phyloP scores from a whole-genome alignment of 2,888 invertebrate species.

The Isoperla grammatica region DNA sequence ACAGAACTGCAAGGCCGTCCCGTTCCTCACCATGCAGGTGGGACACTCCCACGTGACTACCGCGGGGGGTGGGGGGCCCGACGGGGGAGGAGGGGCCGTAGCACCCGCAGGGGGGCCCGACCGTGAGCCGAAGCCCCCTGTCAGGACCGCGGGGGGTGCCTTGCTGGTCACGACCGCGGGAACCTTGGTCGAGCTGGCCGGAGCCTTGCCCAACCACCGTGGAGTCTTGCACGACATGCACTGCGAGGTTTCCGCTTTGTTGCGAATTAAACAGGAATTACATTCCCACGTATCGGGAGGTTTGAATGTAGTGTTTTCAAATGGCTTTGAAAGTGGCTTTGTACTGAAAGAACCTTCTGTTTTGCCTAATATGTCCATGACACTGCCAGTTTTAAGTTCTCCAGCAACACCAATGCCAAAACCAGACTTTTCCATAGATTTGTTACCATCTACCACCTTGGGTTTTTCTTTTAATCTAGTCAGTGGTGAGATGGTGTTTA shows the following conservation, averaged over 20 bases:
- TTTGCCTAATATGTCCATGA: slow-evolving; percentile 44
- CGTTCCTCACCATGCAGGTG: slow-evolving; percentile 56
- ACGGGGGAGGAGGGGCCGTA: too few species aligned
- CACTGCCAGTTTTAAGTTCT: slow-evolving; percentile 44
- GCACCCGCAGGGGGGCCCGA: too few species aligned
- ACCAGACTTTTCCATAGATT: slow-evolving; percentile 24
- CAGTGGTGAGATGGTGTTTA: slow-evolving; percentile 36
- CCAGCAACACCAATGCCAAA: slow-evolving; percentile 28
- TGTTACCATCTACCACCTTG: slow-evolving; percentile 33
- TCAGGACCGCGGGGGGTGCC: too few species aligned
- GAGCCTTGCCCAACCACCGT: neutral
- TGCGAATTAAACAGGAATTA: slow-evolving; percentile 15
- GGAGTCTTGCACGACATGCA: slow-evolving; percentile 21
- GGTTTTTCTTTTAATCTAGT: slow-evolving; percentile 38
- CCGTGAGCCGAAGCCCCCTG: too few species aligned
- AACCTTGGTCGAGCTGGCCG: too few species aligned
- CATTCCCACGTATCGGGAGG: slow-evolving; percentile 32
- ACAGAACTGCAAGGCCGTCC: slow-evolving; percentile 45
- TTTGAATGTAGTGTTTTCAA: slow-evolving; percentile 14
- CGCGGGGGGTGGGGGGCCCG: too few species aligned
- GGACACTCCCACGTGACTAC: slow-evolving; percentile 65
- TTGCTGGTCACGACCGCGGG: too few species aligned
- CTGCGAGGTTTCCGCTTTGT: slow-evolving; percentile 1
- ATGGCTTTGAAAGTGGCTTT: neutral
- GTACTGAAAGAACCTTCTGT: neutral